Conservation (phyloP, 1,140 invertebrate species). For the Drosophila ercepeae region DNA sequence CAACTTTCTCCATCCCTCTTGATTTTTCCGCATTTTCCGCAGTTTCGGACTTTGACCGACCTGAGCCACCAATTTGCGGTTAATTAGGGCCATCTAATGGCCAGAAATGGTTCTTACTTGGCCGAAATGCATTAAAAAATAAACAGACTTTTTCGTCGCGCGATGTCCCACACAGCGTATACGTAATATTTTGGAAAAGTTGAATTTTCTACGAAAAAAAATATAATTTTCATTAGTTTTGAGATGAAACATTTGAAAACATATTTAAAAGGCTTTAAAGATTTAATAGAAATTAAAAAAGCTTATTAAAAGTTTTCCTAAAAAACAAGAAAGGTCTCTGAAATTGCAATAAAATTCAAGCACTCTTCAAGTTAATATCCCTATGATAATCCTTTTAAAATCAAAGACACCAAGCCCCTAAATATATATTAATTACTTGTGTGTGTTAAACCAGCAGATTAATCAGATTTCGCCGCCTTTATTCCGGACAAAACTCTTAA, state of each 20-base stretch:
- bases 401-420: neutral
- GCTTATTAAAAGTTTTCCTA: no score
- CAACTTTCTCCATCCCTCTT: neutral
- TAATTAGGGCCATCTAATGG: slow-evolving; percentile 48
- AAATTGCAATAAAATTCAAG: no score
- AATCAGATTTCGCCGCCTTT: slow-evolving; percentile 3
- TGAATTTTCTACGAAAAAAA: no score
- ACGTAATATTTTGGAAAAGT: slow-evolving; percentile 12
- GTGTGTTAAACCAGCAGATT: neutral
- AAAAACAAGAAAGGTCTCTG: no score
- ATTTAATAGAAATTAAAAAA: no score
- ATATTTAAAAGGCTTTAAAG: no score
- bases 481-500: slow-evolving; percentile 13
- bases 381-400: no score
- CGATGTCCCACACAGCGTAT: slow-evolving; percentile 45
- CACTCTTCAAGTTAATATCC: no score
- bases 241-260: no score
- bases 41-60: slow-evolving; percentile 28
- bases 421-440: neutral
- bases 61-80: slow-evolving; percentile 47
- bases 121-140: neutral
- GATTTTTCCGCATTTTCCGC: neutral
- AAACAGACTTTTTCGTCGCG: neutral
- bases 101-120: slow-evolving; percentile 27
- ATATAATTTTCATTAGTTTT: no score